Base-by-base conservation (phyloP, 2,797 vertebrate genomes). In the Acanthiza pusilla region DNA sequence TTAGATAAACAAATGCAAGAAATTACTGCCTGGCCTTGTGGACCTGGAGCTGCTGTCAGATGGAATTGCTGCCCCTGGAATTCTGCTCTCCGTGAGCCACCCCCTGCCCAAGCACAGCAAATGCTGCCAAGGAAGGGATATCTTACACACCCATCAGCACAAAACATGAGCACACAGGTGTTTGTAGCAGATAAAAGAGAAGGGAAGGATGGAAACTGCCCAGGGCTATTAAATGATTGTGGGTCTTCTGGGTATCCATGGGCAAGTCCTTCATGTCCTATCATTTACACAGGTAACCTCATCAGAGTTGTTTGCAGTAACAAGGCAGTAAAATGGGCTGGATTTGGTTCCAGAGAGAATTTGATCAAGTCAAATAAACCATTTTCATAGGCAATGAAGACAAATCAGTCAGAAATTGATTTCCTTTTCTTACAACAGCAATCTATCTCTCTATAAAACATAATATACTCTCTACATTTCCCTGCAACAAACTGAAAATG, bases 321-420 rank as follows among this genome's bases (percentile, higher is more conserved):
- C 13, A 36, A 42, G 38, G 47, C 42, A 36, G 27, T 66, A 88
- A 78, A 91, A 84, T 7, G 11, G 43, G 29, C 30, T 68, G 47
- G 18, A 27, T 81, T 75, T 81, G 4, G 30, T 68, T 96, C 47
- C 68, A 72, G 54, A 26, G n/a, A 80, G 53, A 73, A 83, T 47
- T 20, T 86, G 60, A 80, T 65, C 25, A 83, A 83, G 47, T 61
- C 36, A 91, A 62, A 88, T 47, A 91, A 91, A 87, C 15, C 5
- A 62, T 94, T 89, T 84, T 72, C 50, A 72, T 10, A 70, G 13
- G 29, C 45, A 88, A 26, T 45, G 66, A 89, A 72, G 53, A 91
- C 29, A 79, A 92, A 81, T 55, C 43, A 81, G 19, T 84, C 60
- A 70, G 48, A 53, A 65, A 88, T 48, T 74, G 6, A 57, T 80